Evolutionary conservation across 2,113 vertebrate genomes (phyloP).

Genomic region (Anarrhichthys ocellatus): DNA sequence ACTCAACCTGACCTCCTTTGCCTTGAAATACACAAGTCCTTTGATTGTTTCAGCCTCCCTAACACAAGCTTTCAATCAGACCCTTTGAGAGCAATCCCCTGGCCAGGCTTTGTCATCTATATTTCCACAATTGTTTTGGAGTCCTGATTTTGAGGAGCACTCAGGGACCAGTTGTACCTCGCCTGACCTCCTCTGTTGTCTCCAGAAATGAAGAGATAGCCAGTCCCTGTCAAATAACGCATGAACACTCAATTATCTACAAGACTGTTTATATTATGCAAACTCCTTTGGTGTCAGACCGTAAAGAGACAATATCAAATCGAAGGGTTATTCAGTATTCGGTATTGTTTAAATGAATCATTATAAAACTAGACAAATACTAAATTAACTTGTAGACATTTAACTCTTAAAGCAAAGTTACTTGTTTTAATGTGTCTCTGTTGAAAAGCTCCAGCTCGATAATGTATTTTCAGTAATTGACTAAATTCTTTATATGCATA

Average conservation of each 20-base stretch:
- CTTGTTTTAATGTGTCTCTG: constrained; percentile 16
- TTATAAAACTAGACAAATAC: constrained; percentile 4
- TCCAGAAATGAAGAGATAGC: constrained; percentile 50
- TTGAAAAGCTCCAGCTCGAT: constrained; percentile 20
- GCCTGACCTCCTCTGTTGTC: constrained; percentile 43
- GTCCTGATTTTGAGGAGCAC: constrained; percentile 69
- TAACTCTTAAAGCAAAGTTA: constrained; percentile 8
- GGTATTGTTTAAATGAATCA: constrained; percentile 17
- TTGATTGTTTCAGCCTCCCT: constrained; percentile 72
- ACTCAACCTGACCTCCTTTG: constrained; percentile 62
- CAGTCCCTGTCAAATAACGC: constrained; percentile 36
- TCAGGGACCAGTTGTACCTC: constrained; percentile 54
- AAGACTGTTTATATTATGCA: constrained; percentile 2
- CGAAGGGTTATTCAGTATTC: constrained; percentile 5
- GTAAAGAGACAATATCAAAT: constrained; percentile 21
- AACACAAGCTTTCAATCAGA: constrained; percentile 77
- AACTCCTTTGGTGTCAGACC: not conserved
- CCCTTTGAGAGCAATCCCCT: constrained; percentile 71
- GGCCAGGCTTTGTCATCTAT: constrained; percentile 69
- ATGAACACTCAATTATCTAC: constrained; percentile 40
- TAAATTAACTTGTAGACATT: constrained; percentile 11
- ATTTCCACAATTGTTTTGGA: constrained; percentile 73
- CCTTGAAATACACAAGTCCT: constrained; percentile 75
- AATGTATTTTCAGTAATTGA: constrained; percentile 50
- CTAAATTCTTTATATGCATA: constrained; percentile 33